Base-by-base conservation (phyloP, 1,140 invertebrate genomes). In the Octopus bimaculoides region DNA sequence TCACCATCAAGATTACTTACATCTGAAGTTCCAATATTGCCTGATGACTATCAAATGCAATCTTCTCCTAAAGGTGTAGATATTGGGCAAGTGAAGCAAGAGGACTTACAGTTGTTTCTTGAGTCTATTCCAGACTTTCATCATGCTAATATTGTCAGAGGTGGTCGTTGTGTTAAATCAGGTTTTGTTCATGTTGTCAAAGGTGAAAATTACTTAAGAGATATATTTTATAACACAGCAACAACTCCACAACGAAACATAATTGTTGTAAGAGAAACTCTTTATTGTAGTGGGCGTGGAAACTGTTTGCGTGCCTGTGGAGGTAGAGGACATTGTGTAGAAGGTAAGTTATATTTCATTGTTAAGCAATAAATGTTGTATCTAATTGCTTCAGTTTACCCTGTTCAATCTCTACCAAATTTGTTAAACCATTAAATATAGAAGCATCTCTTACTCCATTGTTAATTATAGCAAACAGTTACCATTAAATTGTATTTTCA, bases 281-380 rank as follows among this genome's bases (percentile, higher is more conserved):
- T 87, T 61, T 87, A 88, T 77, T 88, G 87, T 74, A 86, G 85
- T 80, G 87, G 86, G 14, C 85, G 85, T 14, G 82, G 84, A 20
- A 84, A 85, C 17, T 88, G 87, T 81, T 86, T 86, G 78, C 79
- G 87, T 56, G 87, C 83, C 2, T 88, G 87, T 82, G 86, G 87
- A 53, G 86, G 86, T 75, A 86, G 86, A 52, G 87, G 87, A 73
- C 81, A 82, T 20, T 88, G 87, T 82, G 69, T 86, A 55, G 81
- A 85, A 85, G 87, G 87, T 88, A 78, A 66, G 82, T 55, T 17
- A 14, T 14, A n/a, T 61, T 61, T 61, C 17, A 9, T 12, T 61
- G 4, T 61, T 41, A 41, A 41, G 3, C 26, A 41, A 41, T n/a
- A n/a, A n/a, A n/a, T 41, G 26, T 41, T 41, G 1, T 41, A 41